Conservation (phyloP, 2,797 vertebrate species). For the Myotis myotis region DNA sequence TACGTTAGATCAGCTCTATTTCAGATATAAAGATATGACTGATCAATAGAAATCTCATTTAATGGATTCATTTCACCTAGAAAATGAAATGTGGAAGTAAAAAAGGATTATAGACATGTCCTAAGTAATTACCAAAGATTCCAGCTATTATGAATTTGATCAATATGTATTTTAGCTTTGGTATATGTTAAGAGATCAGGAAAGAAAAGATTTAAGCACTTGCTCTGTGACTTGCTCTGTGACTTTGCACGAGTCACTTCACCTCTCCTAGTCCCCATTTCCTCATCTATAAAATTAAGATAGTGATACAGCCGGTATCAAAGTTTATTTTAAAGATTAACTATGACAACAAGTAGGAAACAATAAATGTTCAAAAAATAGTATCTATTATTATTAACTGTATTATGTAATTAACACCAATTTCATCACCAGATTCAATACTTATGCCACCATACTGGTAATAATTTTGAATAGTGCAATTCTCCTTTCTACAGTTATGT, state of each 20-base stretch:
- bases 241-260: not conserved
- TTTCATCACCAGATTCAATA: not conserved
- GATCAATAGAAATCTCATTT: slow-evolving; percentile 9
- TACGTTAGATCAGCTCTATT: not conserved
- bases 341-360: not conserved
- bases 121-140: not conserved
- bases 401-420: not conserved
- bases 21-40: not conserved
- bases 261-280: not conserved
- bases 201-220: not conserved
- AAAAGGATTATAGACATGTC: not conserved
- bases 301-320: not conserved
- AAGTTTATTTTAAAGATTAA: not conserved
- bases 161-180: not conserved
- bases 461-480: not conserved
- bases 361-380: not conserved
- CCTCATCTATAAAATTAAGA: not conserved
- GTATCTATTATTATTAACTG: not conserved
- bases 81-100: not conserved
- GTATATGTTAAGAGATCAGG: not conserved
- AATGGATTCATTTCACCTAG: not conserved
- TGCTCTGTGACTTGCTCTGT: not conserved
- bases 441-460: not conserved
- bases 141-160: not conserved
- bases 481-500: not conserved